Percentiles rank a stretch among this genome's conserved stretches.
Evolutionary conservation across 1,140 invertebrate species (phyloP).

Genomic region (Lepidurus packardi): DNA sequence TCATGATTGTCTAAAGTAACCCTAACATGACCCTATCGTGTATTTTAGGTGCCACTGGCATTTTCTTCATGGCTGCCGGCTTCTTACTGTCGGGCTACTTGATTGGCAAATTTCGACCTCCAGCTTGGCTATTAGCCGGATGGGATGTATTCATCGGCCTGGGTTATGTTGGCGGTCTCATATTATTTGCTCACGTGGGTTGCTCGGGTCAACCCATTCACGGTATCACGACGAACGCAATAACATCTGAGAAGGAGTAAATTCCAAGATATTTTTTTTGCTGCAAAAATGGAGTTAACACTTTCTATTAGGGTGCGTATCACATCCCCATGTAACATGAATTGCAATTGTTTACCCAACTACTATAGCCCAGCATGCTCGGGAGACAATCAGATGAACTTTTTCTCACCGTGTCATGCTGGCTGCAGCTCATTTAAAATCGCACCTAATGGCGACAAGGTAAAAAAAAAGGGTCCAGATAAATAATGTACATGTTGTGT

Average conservation of each 20-base stretch:
- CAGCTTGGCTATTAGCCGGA: slow-evolving; percentile 58
- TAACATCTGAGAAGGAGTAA: not conserved
- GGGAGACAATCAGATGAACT: slow-evolving; percentile 51
- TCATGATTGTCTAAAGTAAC: not conserved
- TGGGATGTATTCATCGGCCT: slow-evolving; percentile 67
- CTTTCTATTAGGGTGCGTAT: slow-evolving; percentile 32
- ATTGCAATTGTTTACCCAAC: slow-evolving; percentile 38
- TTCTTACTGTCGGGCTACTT: slow-evolving; percentile 61
- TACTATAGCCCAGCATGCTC: slow-evolving; percentile 39
- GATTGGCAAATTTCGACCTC: slow-evolving; percentile 62
- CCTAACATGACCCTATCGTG: slow-evolving; percentile 28
- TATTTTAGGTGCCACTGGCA: slow-evolving; percentile 48
- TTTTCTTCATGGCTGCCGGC: slow-evolving; percentile 65
- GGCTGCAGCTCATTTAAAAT: slow-evolving; percentile 51
- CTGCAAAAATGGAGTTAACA: not conserved
- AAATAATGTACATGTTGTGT: slow-evolving; percentile 33
- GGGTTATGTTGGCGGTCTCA: slow-evolving; percentile 57
- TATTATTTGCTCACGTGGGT: slow-evolving; percentile 62
- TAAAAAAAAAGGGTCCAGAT: slow-evolving; percentile 37
- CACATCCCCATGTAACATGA: slow-evolving; percentile 37
- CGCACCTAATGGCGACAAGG: slow-evolving; percentile 43
- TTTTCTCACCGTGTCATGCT: slow-evolving; percentile 65
- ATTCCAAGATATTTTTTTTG: not conserved
- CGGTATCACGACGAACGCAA: slow-evolving; percentile 45
- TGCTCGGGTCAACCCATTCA: slow-evolving; percentile 56